Base-by-base conservation (phyloP, 2,113 vertebrate genomes). In the Labrus mixtus region DNA sequence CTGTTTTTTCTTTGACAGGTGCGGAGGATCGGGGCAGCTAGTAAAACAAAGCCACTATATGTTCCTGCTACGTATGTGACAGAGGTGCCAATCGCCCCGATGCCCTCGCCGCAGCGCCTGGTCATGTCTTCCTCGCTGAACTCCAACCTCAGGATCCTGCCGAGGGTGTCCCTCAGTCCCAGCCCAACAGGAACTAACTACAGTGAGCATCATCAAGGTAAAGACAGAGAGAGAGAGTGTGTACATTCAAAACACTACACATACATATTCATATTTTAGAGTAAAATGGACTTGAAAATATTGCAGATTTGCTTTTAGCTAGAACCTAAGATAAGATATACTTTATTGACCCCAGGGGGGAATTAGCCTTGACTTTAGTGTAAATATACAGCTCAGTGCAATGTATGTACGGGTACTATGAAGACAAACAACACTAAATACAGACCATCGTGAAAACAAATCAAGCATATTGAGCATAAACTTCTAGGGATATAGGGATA, bases 61-160 rank as follows among this genome's bases (percentile, higher is more conserved):
- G 95, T 97, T 2, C 97, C 97, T 0, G 96, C 96, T 17, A 93
- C 95, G 0, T 97, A 97, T 7, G 90, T 98, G 90, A 90, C 86
- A 0, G 96, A 97, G 89, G 90, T 97, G 67, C 87, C 93, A 8
- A 81, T 93, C 53, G 82, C 76, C 19, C 87, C 77, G 2, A 69
- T 81, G 60, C 81, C 78, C 6, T 76, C 86, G 0, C 76, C 84
- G 1, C 90, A 89, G 75, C 73, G 71, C 81, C 73, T 81, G 68
- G 83, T 73, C 56, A 70, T 71, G 19, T 89, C 91, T 22, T 46
- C 88, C 15, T 85, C 90, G 0, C 76, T 90, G 10, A 83, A 81
- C 81, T 64, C 83, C 58, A 87, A 84, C 72, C 25, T 91, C 60
- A 88, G 79, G 57, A 64, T 87, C 37, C 16, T 70, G 53, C 70